Percentiles rank a stretch among this genome's conserved stretches.
Evolutionary conservation across 2,888 invertebrate species (phyloP).

Genomic region (Alcis repandata): DNA sequence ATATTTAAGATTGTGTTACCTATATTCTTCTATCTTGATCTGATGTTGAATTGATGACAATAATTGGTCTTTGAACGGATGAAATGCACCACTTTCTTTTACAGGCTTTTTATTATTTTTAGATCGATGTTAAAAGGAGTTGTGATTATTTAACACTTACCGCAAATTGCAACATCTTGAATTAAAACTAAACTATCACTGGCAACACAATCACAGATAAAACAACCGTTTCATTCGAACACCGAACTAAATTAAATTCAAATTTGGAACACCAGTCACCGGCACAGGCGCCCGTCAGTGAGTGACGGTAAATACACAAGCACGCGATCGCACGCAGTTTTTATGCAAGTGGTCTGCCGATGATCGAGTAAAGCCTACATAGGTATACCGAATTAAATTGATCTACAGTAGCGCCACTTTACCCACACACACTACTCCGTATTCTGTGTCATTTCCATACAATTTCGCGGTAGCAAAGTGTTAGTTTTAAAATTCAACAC

Average conservation of each 20-base stretch:
- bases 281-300: constrained; percentile 53
- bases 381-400: background rate
- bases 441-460: constrained; percentile 10
- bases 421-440: background rate
- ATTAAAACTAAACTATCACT: constrained; percentile 33
- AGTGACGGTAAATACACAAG: constrained; percentile 53
- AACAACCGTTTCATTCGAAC: constrained; percentile 41
- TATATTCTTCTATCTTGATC: too few species aligned
- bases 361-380: constrained; percentile 9
- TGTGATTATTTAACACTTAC: constrained; percentile 38
- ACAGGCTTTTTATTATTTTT: background rate
- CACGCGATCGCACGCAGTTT: constrained; percentile 43
- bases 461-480: background rate
- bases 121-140: too few species aligned
- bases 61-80: too few species aligned
- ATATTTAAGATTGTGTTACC: too few species aligned
- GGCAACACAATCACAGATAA: constrained; percentile 42
- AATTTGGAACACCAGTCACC: constrained; percentile 56
- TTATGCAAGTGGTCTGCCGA: constrained; percentile 44
- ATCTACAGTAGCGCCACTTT: constrained; percentile 4
- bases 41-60: too few species aligned
- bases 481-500: constrained; percentile 1
- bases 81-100: too few species aligned
- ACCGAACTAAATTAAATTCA: constrained; percentile 37
- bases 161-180: constrained; percentile 46